Base-by-base conservation (phyloP, 2,888 invertebrate species). In the Nebria salina region DNA sequence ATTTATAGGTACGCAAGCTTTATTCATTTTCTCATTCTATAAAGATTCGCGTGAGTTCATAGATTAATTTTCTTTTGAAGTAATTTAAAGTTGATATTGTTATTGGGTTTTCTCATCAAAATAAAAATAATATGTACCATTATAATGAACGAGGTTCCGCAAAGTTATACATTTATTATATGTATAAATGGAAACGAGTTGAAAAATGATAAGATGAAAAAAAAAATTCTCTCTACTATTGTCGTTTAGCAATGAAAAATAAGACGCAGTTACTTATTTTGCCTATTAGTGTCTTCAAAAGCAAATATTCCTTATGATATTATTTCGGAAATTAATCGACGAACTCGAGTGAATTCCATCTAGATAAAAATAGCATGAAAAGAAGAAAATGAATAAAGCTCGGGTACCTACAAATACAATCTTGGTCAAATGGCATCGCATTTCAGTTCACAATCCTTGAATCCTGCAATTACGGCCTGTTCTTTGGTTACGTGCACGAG, bases 401-500 rank as follows among this genome's bases (percentile, higher is more conserved):
- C 54, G 54, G 13, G 54, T 54, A 54, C 34, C 34, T 34, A 34
- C 54, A 54, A 54, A 54, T 54, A 54, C 54, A 54, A 54, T 54
- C 54, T 54, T 54, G 54, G 54, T 54, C 54, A 54, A 54, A 54
- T 54, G 54, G 54, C 54, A 54, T 54, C 54, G 13, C 54, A 54
- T 54, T 54, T 54, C 54, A 54, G 54, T 54, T 54, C 54, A 54
- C 54, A 54, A 54, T 54, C 54, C 54, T 54, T 54, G 54, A 54
- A 54, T 54, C 13, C 54, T 54, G 54, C 54, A 54, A 54, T 54
- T 54, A 54, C 54, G 8, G 54, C 13, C 54, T 54, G 54, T 54
- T 54, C 54, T 54, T 54, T 54, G 54, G 54, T 54, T 54, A 54
- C 13, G 54, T 54, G 54, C 54, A 8, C 8, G 54, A 8, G 54